phyloP scores from a whole-genome alignment of 2,113 vertebrate genomes.

The Megaceryle maxima region DNA sequence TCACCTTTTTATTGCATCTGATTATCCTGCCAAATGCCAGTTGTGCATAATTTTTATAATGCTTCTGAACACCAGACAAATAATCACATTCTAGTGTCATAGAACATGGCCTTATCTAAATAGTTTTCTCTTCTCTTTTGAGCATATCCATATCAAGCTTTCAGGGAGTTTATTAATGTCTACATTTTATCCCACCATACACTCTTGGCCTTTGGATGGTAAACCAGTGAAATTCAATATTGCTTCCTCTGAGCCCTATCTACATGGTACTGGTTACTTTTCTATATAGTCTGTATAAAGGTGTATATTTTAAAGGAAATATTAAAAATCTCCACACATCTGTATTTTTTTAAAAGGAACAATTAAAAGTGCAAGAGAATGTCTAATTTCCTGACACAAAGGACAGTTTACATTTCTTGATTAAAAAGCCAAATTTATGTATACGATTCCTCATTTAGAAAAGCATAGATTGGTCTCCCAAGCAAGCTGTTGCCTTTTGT shows the following conservation, averaged over 20 bases:
- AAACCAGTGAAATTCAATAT: slow-evolving; percentile 57
- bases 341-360: background rate
- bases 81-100: slow-evolving; percentile 14
- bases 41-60: background rate
- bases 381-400: background rate
- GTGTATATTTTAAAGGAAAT: slow-evolving; percentile 26
- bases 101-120: slow-evolving; percentile 26
- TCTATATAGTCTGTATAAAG: background rate
- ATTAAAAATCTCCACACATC: background rate
- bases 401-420: background rate
- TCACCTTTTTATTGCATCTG: background rate
- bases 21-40: background rate
- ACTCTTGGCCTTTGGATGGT: slow-evolving; percentile 13
- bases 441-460: background rate
- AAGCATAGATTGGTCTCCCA: background rate
- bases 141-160: slow-evolving; percentile 24
- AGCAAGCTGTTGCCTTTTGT: background rate
- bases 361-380: background rate
- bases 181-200: background rate
- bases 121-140: slow-evolving; percentile 13
- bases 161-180: slow-evolving; percentile 21
- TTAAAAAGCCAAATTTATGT: background rate
- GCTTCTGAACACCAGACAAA: background rate
- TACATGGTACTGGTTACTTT: slow-evolving; percentile 23
- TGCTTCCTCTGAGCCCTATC: background rate